Percentiles rank a stretch among this genome's conserved stretches.
These are phyloP conservation scores for Rhynchonycteris naso DNA, from an alignment of 2,797 vertebrate species.

Conservation along the genomic window DNA sequence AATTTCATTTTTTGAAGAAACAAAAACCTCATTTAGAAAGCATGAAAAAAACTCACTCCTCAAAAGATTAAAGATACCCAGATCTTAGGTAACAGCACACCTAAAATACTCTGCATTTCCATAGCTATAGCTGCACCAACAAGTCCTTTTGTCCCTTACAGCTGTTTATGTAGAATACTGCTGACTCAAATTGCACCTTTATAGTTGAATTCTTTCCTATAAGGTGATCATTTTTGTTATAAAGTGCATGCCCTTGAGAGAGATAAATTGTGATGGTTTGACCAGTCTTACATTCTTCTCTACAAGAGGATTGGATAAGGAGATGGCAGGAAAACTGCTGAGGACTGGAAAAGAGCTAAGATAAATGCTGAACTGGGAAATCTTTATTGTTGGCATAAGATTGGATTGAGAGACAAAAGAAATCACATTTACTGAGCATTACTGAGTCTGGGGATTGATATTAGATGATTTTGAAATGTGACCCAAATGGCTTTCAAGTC, in stretches of 20 bases:
- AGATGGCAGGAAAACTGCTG: neutral
- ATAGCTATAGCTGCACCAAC: neutral
- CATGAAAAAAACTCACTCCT: too few relatives aligned
- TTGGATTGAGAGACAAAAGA: neutral
- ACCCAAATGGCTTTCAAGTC: neutral
- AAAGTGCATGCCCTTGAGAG: neutral
- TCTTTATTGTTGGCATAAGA: neutral
- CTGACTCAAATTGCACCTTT: neutral
- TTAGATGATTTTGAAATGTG: neutral
- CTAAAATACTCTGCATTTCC: neutral
- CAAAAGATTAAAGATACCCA: neutral
- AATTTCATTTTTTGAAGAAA: too few relatives aligned
- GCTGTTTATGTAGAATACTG: neutral
- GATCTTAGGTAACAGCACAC: neutral
- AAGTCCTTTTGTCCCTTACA: neutral
- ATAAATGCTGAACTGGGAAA: slow-evolving; percentile 35
- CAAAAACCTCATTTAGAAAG: too few relatives aligned
- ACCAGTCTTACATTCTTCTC: neutral
- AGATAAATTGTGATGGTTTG: neutral
- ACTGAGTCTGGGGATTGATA: neutral
- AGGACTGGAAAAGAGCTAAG: neutral
- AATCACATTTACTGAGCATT: neutral
- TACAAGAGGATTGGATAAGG: neutral
- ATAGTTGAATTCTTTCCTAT: neutral
- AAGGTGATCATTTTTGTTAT: neutral